Percentiles rank a stretch among this genome's conserved stretches.
Evolutionary conservation across 2,113 vertebrate species (phyloP).

Genomic region (Oncorhynchus mykiss): DNA sequence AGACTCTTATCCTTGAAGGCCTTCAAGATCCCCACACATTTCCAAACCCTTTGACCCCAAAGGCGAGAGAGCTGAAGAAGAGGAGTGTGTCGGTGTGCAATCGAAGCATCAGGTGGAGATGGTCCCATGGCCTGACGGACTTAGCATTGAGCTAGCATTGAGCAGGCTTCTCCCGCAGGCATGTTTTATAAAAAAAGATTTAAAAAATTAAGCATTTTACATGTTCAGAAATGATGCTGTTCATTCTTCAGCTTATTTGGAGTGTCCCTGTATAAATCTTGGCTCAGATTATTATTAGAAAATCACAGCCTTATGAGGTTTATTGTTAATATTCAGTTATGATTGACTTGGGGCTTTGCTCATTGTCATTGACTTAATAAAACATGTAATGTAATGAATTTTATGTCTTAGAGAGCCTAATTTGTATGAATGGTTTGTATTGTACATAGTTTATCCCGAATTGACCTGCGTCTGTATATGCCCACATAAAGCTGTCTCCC

Average conservation of each 20-base stretch:
- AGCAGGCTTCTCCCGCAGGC: constrained; percentile 69
- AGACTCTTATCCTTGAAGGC: constrained; percentile 1
- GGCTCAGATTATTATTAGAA: constrained; percentile 27
- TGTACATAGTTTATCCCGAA: constrained; percentile 96
- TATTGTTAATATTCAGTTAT: constrained; percentile 20
- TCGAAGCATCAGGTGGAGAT: constrained; percentile 41
- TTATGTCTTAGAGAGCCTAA: constrained; percentile 95
- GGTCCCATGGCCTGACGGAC: constrained; percentile 50
- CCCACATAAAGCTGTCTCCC: constrained; percentile 80
- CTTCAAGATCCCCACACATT: constrained; percentile 17
- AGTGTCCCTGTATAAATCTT: constrained; percentile 27
- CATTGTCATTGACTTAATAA: constrained; percentile 82
- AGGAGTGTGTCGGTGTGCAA: constrained; percentile 14
- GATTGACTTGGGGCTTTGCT: constrained; percentile 76
- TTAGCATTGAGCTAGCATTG: constrained; percentile 15
- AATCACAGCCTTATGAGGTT: constrained; percentile 34
- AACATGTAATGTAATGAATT: constrained; percentile 89
- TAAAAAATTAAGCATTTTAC: constrained; percentile 9
- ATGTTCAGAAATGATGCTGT: constrained; percentile 24
- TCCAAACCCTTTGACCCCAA: constrained; percentile 24
- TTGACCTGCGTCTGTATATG: constrained; percentile 94
- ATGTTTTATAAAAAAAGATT: constrained; percentile 41
- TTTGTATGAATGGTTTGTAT: constrained; percentile 99
- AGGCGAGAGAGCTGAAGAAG: constrained; percentile 36
- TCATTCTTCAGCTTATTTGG: constrained; percentile 15